Conservation (phyloP, 2,888 invertebrate species). For the Rotaria sp. region DNA sequence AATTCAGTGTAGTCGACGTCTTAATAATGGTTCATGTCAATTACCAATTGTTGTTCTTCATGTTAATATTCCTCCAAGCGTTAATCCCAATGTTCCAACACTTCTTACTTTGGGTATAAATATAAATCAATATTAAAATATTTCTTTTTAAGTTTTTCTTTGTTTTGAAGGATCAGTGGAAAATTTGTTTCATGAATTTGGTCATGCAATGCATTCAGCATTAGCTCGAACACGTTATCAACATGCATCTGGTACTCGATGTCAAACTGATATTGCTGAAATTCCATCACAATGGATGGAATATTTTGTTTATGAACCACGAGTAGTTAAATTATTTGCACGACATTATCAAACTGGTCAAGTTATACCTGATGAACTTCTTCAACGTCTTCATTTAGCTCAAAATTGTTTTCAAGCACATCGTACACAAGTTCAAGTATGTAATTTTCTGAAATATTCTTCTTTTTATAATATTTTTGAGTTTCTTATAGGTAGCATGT, state of each 20-base stretch:
- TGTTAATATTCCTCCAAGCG: slow-evolving; percentile 73
- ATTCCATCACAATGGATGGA: slow-evolving; percentile 98
- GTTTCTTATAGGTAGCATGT: slow-evolving; percentile 67
- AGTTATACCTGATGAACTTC: slow-evolving; percentile 58
- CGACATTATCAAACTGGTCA: slow-evolving; percentile 81
- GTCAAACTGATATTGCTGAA: slow-evolving; percentile 94
- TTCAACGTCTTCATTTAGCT: slow-evolving; percentile 26
- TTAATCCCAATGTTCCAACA: slow-evolving; percentile 60
- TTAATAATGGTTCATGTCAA: slow-evolving; percentile 54
- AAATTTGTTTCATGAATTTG: slow-evolving; percentile 96
- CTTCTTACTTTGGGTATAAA: slow-evolving; percentile 29
- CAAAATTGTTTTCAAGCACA: slow-evolving; percentile 37
- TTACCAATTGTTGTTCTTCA: slow-evolving; percentile 84
- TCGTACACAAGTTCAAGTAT: slow-evolving; percentile 37
- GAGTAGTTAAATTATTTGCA: slow-evolving; percentile 76
- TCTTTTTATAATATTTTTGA: slow-evolving; percentile 49
- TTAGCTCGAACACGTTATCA: slow-evolving; percentile 86
- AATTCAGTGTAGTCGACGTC: slow-evolving; percentile 78
- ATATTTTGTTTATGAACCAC: slow-evolving; percentile 81
- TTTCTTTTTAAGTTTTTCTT: background rate
- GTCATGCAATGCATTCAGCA: slow-evolving; percentile 98
- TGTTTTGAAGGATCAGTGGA: slow-evolving; percentile 62
- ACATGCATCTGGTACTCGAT: slow-evolving; percentile 85
- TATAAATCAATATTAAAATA: background rate
- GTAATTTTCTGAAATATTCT: background rate